phyloP scores from a whole-genome alignment of 2,113 vertebrate genomes.

The Aegithalos caudatus region DNA sequence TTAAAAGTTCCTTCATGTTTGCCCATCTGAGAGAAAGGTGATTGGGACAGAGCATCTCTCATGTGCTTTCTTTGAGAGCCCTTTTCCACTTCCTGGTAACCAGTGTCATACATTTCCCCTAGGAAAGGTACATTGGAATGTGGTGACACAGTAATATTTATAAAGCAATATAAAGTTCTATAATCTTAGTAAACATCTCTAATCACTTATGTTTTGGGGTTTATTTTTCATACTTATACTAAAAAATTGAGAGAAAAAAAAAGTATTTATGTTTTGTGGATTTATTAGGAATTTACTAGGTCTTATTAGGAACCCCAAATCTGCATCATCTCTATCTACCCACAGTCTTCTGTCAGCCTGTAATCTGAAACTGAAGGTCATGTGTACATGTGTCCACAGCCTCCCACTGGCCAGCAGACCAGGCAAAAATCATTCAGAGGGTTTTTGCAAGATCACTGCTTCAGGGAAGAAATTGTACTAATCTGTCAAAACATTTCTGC shows the following conservation, averaged over 20 bases:
- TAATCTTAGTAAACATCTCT: neutral
- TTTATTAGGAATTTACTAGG: neutral
- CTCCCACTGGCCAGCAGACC: neutral
- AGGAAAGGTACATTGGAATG: neutral
- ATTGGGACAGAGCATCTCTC: neutral
- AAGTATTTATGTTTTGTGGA: neutral
- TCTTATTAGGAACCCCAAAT: neutral
- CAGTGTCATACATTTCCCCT: neutral
- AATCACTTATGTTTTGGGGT: neutral
- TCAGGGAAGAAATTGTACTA: neutral
- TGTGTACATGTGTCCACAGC: neutral
- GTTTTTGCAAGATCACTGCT: neutral
- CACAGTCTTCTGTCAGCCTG: neutral
- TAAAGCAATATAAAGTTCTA: neutral
- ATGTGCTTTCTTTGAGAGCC: neutral
- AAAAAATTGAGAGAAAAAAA: neutral
- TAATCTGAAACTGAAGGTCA: neutral
- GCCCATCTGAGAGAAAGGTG: neutral
- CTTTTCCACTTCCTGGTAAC: neutral
- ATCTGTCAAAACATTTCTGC: neutral
- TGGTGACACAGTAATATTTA: neutral
- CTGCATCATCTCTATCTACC: neutral
- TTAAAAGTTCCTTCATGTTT: neutral
- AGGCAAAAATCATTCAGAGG: neutral
- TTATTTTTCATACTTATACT: neutral